Evolutionary conservation across 2,888 invertebrate genomes (phyloP), one percentile per base, ranked within the genome.

Genomic region (Cantharis lateralis): DNA sequence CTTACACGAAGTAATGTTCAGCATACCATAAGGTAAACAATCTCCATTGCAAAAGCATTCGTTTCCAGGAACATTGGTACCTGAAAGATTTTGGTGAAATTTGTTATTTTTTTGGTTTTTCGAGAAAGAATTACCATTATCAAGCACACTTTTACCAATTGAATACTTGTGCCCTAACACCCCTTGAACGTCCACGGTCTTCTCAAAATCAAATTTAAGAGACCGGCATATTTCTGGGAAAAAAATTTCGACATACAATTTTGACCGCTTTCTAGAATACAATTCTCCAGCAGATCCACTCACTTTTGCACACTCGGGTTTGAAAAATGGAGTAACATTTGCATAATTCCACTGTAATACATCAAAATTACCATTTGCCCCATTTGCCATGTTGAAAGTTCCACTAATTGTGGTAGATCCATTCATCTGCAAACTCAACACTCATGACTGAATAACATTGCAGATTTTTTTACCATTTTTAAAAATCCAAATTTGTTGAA

Each of bases 401-500:
- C 95, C 96, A 72, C 95, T 95, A 24, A 92, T 92, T 0, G 90
- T 90, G 3, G 91, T 87, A 0, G 94, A 93, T 73, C 93, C 93
- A 84, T 96, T 96, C 83, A 95, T 91, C 94, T 96, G 87, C 0
- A 89, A 89, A 82, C n/a, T 48, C 0, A 2, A 66, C 20, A 13
- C 2, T 18, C 10, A 18, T 20, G 2, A 66, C n/a, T 15, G 15
- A 66, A 66, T 13, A 48, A 48, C 5, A 5, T 48, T 1, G 2
- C 48, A 48, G n/a, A 48, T 1, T 2, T 74, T 76, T 84, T 85
- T 87, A 93, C 93, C 83, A 88, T 89, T 82, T 95, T 96, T 88
- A 97, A 96, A 93, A 96, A 94, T 10, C 95, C 97, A 85, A 97
- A 96, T 83, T 91, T 92, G 84, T 96, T 96, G 78, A 93, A 93